Evolutionary conservation across 2,797 vertebrate genomes (phyloP).

Genomic region (Echiichthys vipera): DNA sequence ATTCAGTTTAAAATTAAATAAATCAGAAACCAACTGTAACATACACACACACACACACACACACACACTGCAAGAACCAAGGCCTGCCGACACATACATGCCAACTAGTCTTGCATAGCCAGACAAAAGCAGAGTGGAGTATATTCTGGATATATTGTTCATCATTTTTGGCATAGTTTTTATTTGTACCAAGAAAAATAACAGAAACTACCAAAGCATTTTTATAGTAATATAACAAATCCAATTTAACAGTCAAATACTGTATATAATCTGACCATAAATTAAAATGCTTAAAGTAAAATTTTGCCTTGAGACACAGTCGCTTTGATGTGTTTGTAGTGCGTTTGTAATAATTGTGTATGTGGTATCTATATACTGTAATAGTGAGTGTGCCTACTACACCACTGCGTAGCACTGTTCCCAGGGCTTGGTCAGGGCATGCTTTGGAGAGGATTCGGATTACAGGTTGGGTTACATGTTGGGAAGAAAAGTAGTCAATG

Average conservation of each 20-base stretch:
- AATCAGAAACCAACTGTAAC: too few relatives aligned
- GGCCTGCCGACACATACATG: not conserved
- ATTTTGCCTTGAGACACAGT: not conserved
- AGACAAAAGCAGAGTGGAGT: too few relatives aligned
- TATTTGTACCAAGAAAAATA: not conserved
- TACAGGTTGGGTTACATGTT: constrained; percentile 7
- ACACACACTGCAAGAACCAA: too few relatives aligned
- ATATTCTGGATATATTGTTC: too few relatives aligned
- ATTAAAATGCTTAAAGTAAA: too few relatives aligned
- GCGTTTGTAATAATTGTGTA: not conserved
- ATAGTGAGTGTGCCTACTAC: not conserved
- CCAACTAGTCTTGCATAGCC: too few relatives aligned
- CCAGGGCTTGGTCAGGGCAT: not conserved
- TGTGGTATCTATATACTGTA: not conserved
- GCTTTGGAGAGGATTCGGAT: not conserved
- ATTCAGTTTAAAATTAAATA: too few relatives aligned
- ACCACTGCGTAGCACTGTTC: not conserved
- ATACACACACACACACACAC: too few relatives aligned
- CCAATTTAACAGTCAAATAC: not conserved
- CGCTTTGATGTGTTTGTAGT: not conserved
- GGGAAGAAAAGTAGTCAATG: constrained; percentile 7
- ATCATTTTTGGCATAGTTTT: too few relatives aligned
- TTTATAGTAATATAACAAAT: not conserved
- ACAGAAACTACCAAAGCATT: not conserved
- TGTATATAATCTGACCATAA: not conserved